Conservation (phyloP, 2,888 invertebrate species). For the Hydrotaea diabolus region DNA sequence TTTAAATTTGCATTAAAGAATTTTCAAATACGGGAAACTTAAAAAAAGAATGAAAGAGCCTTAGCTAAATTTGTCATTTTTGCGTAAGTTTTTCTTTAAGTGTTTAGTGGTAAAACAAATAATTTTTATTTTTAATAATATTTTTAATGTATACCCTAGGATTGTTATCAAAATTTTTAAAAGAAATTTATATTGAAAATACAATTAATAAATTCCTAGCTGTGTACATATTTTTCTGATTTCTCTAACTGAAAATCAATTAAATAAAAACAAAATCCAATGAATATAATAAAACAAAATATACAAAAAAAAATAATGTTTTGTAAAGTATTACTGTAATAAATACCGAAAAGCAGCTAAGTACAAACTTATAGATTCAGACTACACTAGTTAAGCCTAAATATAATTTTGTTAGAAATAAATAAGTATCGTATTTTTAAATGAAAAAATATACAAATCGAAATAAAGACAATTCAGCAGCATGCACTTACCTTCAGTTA, state of each 20-base stretch:
- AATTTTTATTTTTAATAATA: no score
- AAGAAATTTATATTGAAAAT: no score
- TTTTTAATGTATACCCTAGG: no score
- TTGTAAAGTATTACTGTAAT: constrained; percentile 45
- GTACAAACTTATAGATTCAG: constrained; percentile 8
- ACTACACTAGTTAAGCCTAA: constrained; percentile 39
- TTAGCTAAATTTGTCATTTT: no score
- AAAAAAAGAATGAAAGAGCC: no score
- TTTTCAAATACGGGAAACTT: no score
- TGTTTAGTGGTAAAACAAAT: no score
- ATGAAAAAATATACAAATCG: constrained; percentile 3
- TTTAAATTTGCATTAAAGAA: no score
- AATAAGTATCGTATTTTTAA: constrained; percentile 10
- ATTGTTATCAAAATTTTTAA: no score
- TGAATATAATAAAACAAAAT: background rate
- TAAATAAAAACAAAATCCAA: background rate
- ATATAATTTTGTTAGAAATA: constrained; percentile 37
- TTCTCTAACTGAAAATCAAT: background rate
- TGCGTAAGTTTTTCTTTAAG: no score
- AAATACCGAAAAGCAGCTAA: constrained; percentile 46
- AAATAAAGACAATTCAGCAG: constrained; percentile 68
- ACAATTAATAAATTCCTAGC: background rate
- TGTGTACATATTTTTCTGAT: background rate
- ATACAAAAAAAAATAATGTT: background rate
- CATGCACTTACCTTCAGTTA: constrained; percentile 92